Conservation (phyloP, 2,888 invertebrate genomes). For the Xanthorhoe designata region DNA sequence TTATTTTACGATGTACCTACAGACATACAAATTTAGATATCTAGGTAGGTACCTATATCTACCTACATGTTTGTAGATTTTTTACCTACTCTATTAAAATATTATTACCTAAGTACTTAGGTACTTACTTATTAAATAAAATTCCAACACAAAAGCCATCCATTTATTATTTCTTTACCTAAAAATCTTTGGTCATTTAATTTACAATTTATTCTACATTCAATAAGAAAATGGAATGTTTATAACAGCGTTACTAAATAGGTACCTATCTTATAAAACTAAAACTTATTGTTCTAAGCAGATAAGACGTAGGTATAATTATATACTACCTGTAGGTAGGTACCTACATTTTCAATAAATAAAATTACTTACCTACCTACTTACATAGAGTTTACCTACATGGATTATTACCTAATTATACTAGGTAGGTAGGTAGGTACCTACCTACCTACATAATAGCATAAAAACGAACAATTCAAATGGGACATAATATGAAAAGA, state of each 20-base stretch:
- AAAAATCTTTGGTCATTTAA: slow-evolving; percentile 15
- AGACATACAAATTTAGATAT: no score
- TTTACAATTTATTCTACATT: neutral
- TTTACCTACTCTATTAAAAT: no score
- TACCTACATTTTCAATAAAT: neutral
- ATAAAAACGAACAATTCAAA: neutral
- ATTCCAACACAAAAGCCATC: neutral
- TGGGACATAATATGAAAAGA: neutral
- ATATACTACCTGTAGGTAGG: neutral
- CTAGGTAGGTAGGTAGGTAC: neutral
- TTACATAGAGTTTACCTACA: no score
- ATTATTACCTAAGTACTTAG: no score
- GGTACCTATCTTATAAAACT: neutral
- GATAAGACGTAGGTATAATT: neutral
- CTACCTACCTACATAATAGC: slow-evolving; percentile 6
- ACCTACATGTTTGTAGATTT: no score
- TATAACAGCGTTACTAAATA: neutral
- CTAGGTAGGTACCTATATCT: no score
- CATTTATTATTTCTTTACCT: neutral
- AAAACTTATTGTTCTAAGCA: neutral
- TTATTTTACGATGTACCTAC: no score
- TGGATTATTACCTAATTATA: no score
- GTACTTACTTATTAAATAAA: neutral
- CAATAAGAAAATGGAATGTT: slow-evolving; percentile 2
- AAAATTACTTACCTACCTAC: neutral